Conservation (phyloP, 2,113 vertebrate genomes). For the Thermophis baileyi region DNA sequence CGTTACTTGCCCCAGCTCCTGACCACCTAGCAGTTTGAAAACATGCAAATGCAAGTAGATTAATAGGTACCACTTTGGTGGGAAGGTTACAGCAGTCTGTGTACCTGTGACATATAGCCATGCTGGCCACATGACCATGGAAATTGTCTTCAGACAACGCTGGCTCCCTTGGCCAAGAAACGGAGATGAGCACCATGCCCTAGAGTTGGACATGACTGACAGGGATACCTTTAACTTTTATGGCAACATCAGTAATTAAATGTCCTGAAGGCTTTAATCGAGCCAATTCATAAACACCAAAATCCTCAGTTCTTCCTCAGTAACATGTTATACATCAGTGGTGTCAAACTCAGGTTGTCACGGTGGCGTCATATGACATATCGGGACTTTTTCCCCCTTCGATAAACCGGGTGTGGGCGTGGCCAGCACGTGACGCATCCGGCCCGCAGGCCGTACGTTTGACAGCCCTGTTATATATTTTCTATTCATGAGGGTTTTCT, state of each 20-base stretch:
- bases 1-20: no score
- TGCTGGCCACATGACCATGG: neutral
- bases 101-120: neutral
- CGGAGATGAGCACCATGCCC: neutral
- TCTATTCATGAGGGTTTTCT: neutral
- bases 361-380: fast-evolving
- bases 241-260: neutral
- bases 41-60: neutral
- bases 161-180: neutral
- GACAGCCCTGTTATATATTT: neutral
- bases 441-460: no score
- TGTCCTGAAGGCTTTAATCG: neutral
- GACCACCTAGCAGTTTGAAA: neutral
- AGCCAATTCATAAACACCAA: neutral
- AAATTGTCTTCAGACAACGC: neutral
- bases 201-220: neutral
- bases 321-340: neutral
- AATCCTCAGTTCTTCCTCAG: neutral
- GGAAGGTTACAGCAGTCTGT: neutral
- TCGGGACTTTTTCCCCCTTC: no score
- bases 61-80: neutral
- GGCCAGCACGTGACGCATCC: no score
- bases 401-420: no score
- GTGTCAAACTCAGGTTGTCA: no score
- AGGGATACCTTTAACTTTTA: neutral